Conservation (phyloP, 2,888 invertebrate genomes). For the Elgonia sp. region DNA sequence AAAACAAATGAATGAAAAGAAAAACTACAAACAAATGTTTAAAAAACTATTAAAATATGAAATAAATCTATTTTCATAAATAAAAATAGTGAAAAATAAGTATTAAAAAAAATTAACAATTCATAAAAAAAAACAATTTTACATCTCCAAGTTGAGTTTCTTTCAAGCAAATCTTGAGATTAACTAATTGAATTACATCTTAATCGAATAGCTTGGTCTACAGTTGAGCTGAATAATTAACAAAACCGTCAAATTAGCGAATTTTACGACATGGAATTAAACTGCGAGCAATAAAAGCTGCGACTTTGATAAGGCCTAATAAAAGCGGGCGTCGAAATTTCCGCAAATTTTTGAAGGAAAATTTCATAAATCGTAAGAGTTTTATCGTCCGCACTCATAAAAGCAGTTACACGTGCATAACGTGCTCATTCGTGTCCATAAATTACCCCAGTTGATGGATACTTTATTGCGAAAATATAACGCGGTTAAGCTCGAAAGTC, state of each 20-base stretch:
- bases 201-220: background rate
- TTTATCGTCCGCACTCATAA: slow-evolving; percentile 58
- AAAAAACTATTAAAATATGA: too few relatives aligned
- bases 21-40: too few relatives aligned
- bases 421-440: slow-evolving; percentile 50
- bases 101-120: too few relatives aligned
- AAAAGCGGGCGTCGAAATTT: background rate
- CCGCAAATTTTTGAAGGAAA: slow-evolving; percentile 31
- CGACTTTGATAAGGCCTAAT: slow-evolving; percentile 35
- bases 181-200: too few relatives aligned
- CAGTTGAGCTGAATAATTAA: slow-evolving; percentile 40
- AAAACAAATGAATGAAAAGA: too few relatives aligned
- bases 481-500: slow-evolving; percentile 42
- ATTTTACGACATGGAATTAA: slow-evolving; percentile 40
- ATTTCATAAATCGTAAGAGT: slow-evolving; percentile 53
- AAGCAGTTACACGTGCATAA: slow-evolving; percentile 48
- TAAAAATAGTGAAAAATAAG: too few relatives aligned
- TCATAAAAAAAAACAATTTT: too few relatives aligned
- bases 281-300: slow-evolving; percentile 16
- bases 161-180: too few relatives aligned
- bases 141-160: too few relatives aligned
- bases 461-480: slow-evolving; percentile 65
- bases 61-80: too few relatives aligned
- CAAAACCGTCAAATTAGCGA: slow-evolving; percentile 8
- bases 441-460: slow-evolving; percentile 56